Evolutionary conservation across 2,888 invertebrate species (phyloP).

Genomic region (Monopis laevigella): DNA sequence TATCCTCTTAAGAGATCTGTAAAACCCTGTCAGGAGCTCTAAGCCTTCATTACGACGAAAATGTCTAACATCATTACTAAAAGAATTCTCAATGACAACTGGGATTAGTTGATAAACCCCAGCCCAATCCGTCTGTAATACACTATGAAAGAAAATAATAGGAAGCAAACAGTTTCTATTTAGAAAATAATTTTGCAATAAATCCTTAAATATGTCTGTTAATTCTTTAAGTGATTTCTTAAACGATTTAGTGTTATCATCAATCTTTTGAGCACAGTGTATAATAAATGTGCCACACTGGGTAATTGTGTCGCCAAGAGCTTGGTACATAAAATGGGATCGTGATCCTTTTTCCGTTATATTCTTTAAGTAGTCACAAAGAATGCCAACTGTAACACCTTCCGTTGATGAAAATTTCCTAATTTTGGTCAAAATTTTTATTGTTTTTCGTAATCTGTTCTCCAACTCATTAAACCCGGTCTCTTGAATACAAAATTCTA

Average conservation of each 20-base stretch:
- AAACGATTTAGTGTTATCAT: neutral
- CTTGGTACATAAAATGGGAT: constrained; percentile 71
- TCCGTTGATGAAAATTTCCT: constrained; percentile 69
- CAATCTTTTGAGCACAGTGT: constrained; percentile 66
- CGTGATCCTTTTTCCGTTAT: constrained; percentile 71
- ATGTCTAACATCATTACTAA: constrained; percentile 68
- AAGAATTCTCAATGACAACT: constrained; percentile 67
- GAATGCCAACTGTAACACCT: constrained; percentile 59
- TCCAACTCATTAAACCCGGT: constrained; percentile 73
- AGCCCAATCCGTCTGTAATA: constrained; percentile 72
- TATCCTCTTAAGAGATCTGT: constrained; percentile 63
- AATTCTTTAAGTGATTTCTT: constrained; percentile 38
- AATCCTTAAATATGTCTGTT: constrained; percentile 56
- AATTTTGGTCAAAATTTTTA: constrained; percentile 68
- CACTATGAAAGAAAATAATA: constrained; percentile 71
- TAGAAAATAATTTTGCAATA: constrained; percentile 67
- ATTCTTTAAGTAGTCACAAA: constrained; percentile 65
- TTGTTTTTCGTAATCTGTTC: constrained; percentile 67
- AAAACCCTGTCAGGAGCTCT: constrained; percentile 72
- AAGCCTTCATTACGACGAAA: constrained; percentile 74
- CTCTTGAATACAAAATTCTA: constrained; percentile 76
- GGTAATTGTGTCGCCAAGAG: constrained; percentile 72
- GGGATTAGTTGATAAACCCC: constrained; percentile 70
- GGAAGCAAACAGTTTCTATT: constrained; percentile 73
- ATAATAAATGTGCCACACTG: constrained; percentile 73